Evolutionary conservation across 2,113 vertebrate species (phyloP).

Genomic region (Phoxinus phoxinus): DNA sequence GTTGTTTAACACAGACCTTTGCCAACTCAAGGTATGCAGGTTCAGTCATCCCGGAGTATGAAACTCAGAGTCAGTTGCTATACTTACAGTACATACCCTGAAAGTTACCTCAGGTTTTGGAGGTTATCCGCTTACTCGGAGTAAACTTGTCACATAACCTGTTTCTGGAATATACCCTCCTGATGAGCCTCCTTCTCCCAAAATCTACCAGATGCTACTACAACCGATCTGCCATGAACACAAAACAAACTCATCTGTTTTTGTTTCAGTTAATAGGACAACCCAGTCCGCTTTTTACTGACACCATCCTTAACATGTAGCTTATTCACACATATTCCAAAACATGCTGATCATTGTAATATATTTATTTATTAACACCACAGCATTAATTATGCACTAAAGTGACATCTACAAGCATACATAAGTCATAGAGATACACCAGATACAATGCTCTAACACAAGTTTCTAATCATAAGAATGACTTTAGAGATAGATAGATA

Average conservation of each 20-base stretch:
- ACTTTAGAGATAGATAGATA: too few relatives aligned
- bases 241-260: background rate
- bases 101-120: too few relatives aligned
- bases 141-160: too few relatives aligned
- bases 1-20: too few relatives aligned
- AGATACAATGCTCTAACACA: background rate
- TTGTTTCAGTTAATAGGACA: background rate
- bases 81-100: too few relatives aligned
- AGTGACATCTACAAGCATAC: background rate
- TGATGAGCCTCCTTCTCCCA: background rate
- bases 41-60: too few relatives aligned
- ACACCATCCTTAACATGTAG: background rate
- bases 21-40: too few relatives aligned
- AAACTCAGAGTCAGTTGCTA: too few relatives aligned
- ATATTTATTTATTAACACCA: background rate
- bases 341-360: background rate
- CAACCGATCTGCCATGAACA: background rate
- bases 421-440: background rate
- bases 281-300: background rate
- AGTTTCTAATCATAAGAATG: background rate
- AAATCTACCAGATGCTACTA: background rate
- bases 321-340: background rate
- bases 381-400: constrained; percentile 7
- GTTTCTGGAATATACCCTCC: too few relatives aligned
- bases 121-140: too few relatives aligned